phyloP scores from a whole-genome alignment of 2,888 invertebrate species.

The Nomada ferruginata region DNA sequence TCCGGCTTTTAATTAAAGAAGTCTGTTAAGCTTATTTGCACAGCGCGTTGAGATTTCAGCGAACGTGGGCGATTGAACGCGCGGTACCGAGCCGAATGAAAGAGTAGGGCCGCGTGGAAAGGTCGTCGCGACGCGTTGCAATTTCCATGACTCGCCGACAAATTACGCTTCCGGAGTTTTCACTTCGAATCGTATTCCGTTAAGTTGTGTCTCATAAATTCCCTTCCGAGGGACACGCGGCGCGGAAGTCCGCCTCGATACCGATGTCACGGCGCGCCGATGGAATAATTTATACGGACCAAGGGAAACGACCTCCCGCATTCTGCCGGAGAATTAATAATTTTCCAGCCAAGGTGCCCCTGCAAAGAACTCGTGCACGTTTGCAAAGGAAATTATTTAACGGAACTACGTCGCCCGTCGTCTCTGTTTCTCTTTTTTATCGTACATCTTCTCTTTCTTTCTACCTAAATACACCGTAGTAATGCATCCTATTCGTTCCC shows the following conservation, averaged over 20 bases:
- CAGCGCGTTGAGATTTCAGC: slow-evolving; percentile 33
- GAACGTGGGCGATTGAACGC: slow-evolving; percentile 22
- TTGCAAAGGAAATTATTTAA: slow-evolving; percentile 26
- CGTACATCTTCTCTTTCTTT: background rate
- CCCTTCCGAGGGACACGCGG: background rate
- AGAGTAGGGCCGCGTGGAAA: background rate
- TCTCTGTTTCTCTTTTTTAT: background rate
- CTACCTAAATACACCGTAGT: background rate
- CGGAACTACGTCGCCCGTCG: background rate
- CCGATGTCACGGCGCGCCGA: slow-evolving; percentile 5
- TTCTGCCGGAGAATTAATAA: slow-evolving; percentile 23
- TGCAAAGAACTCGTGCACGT: background rate
- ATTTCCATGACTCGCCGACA: slow-evolving; percentile 20
- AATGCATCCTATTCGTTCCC: background rate
- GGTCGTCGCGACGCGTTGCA: slow-evolving; percentile 5
- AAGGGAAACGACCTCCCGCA: slow-evolving; percentile 3
- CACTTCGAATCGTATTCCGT: slow-evolving; percentile 10
- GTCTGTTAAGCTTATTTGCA: slow-evolving; percentile 14
- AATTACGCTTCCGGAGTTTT: slow-evolving; percentile 11
- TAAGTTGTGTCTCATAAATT: slow-evolving; percentile 4
- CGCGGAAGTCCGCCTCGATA: background rate
- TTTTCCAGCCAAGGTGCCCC: slow-evolving; percentile 8
- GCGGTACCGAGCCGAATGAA: background rate
- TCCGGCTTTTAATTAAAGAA: slow-evolving; percentile 45
- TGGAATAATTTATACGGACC: slow-evolving; percentile 38